Evolutionary conservation across 2,797 vertebrate species (phyloP).

Genomic region (Protonibea diacanthus): DNA sequence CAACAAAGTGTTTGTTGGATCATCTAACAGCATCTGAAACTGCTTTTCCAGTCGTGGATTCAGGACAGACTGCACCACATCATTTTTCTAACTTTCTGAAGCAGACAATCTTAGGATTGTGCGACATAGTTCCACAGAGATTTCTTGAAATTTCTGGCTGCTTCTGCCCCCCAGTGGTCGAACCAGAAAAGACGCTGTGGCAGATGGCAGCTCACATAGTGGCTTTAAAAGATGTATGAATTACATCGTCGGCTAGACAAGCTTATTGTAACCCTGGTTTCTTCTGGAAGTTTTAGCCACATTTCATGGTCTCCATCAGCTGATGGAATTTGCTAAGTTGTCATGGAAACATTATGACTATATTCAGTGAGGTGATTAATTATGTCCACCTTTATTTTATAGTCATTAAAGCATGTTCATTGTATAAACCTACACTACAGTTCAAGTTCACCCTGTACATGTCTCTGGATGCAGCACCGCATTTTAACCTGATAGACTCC

Average conservation of each 20-base stretch:
- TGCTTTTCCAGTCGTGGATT: not conserved
- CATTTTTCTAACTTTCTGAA: not conserved
- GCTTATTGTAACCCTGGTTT: not conserved
- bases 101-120: not conserved
- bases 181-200: not conserved
- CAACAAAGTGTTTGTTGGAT: not conserved
- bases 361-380: not conserved
- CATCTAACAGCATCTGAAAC: not conserved
- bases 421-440: no score
- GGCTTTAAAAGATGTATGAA: not conserved
- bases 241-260: not conserved
- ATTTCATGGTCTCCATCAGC: constrained; percentile 4
- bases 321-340: not conserved
- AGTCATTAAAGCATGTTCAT: not conserved
- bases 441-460: not conserved
- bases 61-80: not conserved
- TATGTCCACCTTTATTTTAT: not conserved
- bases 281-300: not conserved
- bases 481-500: not conserved
- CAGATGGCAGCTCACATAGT: not conserved
- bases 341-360: not conserved
- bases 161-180: not conserved
- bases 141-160: not conserved
- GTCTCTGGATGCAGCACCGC: not conserved
- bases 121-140: not conserved